Evolutionary conservation across 1,140 invertebrate genomes (phyloP).

Genomic region (Piezodorus guildinii): DNA sequence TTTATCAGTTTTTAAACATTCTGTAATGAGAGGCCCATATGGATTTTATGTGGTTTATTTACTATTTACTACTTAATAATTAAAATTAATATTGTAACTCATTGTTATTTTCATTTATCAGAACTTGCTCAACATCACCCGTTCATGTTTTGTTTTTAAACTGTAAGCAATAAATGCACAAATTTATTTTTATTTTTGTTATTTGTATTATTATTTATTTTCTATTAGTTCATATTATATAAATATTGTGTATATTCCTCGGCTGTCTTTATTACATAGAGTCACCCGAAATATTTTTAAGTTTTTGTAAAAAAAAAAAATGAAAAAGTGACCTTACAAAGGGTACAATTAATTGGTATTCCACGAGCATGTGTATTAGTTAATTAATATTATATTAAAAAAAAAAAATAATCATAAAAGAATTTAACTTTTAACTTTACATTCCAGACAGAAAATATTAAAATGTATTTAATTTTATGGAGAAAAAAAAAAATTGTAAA

Average conservation of each 20-base stretch:
- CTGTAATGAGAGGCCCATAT: neutral
- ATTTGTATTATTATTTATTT: neutral
- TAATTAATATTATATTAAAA: neutral
- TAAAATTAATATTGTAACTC: neutral
- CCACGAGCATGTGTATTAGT: neutral
- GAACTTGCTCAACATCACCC: slow-evolving; percentile 10
- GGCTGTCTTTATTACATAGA: neutral
- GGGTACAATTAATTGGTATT: slow-evolving; percentile 10
- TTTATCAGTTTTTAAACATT: neutral
- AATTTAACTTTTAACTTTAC: slow-evolving; percentile 8
- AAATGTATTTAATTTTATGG: slow-evolving; percentile 8
- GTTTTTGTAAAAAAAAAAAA: slow-evolving; percentile 3
- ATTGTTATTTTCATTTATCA: neutral
- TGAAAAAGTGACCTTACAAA: slow-evolving; percentile 12
- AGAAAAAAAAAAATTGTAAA: slow-evolving; percentile 8
- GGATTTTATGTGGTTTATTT: too few relatives aligned
- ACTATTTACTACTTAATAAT: too few relatives aligned
- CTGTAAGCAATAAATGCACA: slow-evolving; percentile 8
- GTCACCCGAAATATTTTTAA: neutral
- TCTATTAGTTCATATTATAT: neutral
- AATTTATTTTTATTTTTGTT: slow-evolving; percentile 10
- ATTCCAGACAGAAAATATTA: slow-evolving; percentile 4
- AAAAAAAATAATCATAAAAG: neutral
- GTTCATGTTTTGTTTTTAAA: slow-evolving; percentile 2
- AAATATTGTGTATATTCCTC: neutral